Evolutionary conservation across 2,797 vertebrate genomes (phyloP).

Genomic region (Pseudotriccus pelzelni): DNA sequence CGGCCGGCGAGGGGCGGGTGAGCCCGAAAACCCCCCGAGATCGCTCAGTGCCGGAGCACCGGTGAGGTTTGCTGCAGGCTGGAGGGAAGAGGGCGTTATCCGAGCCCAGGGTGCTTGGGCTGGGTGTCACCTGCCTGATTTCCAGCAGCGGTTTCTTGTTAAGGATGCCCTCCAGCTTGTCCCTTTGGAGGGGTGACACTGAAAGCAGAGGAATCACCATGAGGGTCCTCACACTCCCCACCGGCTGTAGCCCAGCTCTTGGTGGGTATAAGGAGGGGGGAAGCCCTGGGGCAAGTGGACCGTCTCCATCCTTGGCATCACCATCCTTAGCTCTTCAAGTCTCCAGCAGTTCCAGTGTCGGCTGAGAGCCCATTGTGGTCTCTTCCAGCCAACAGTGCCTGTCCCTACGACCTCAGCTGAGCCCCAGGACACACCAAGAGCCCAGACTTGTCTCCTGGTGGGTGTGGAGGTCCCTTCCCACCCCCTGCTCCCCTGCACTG

Average conservation of each 20-base stretch:
- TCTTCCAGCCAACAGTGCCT: fast-evolving
- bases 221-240: fast-evolving
- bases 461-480: not conserved
- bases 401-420: not conserved
- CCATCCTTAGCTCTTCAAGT: not conserved
- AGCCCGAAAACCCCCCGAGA: not conserved
- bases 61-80: not conserved
- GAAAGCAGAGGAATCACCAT: not conserved
- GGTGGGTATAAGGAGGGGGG: not conserved
- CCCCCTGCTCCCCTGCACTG: not conserved
- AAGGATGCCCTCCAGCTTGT: not conserved
- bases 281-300: not conserved
- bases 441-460: not conserved
- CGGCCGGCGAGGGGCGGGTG: fast-evolving
- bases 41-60: fast-evolving
- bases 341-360: no score
- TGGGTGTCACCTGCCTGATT: not conserved
- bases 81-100: not conserved
- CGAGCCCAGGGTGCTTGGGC: not conserved
- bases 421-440: not conserved
- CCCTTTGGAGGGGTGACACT: not conserved
- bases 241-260: not conserved
- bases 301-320: not conserved
- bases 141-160: not conserved
- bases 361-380: not conserved